Evolutionary conservation across 2,888 invertebrate species (phyloP).

Genomic region (Bimastos eiseni): DNA sequence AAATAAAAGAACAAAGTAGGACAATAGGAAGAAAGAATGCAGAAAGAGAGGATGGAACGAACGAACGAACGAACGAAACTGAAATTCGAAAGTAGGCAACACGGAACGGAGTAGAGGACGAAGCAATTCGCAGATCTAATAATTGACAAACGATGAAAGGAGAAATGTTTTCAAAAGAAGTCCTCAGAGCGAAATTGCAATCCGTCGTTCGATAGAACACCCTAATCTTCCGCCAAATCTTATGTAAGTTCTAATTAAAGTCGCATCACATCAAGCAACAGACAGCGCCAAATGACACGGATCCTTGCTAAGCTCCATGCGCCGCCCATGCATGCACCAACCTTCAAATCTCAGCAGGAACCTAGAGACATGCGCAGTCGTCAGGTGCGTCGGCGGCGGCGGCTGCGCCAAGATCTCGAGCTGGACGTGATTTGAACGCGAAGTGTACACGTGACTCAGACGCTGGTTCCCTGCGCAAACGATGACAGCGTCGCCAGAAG

Average conservation of each 20-base stretch:
- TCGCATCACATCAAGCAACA: background rate
- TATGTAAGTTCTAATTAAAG: background rate
- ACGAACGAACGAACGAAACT: background rate
- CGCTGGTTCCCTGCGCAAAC: conserved; percentile 30
- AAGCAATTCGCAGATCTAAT: background rate
- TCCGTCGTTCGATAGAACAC: background rate
- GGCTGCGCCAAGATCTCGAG: conserved; percentile 21
- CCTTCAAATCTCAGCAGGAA: conserved; percentile 14
- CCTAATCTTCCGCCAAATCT: background rate
- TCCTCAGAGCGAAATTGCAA: background rate
- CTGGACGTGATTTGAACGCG: conserved; percentile 31
- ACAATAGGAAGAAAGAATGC: background rate
- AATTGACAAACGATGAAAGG: background rate
- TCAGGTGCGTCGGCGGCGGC: background rate
- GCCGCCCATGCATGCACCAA: background rate
- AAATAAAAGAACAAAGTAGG: no score
- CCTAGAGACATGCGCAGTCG: background rate
- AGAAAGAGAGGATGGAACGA: background rate
- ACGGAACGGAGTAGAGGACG: background rate
- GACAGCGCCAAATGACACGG: background rate
- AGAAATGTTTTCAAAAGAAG: background rate
- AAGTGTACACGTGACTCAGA: conserved; percentile 29
- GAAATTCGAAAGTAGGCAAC: background rate
- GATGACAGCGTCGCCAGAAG: background rate
- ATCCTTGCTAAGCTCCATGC: background rate